phyloP scores from a whole-genome alignment of 2,797 vertebrate genomes.

The Uromys caudimaculatus region DNA sequence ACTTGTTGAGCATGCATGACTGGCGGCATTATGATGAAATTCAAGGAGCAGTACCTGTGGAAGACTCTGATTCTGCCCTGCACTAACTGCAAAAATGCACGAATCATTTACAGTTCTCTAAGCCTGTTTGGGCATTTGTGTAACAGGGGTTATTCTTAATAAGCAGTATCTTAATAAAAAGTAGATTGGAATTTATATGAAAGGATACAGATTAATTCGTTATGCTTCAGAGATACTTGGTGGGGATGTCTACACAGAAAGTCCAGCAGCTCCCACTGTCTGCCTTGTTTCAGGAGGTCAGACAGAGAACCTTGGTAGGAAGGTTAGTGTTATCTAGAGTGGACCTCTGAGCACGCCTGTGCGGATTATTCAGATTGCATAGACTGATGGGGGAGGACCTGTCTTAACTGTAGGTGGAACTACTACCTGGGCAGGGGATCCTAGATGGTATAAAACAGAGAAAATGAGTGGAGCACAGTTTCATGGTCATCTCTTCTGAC shows the following conservation, averaged over 20 bases:
- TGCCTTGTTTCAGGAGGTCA: not conserved
- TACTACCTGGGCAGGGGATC: too few relatives aligned
- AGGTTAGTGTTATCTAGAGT: not conserved
- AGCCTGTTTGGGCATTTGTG: slow-evolving; percentile 7
- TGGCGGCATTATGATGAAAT: not conserved
- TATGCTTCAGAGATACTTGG: not conserved
- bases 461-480: not conserved
- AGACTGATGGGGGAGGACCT: too few relatives aligned
- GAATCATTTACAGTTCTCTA: not conserved
- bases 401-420: not conserved
- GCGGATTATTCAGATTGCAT: too few relatives aligned
- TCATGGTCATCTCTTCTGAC: not conserved
- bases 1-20: not conserved
- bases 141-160: not conserved
- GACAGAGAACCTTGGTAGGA: not conserved
- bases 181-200: not conserved
- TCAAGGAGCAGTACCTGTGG: not conserved
- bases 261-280: not conserved
- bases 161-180: not conserved
- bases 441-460: not conserved
- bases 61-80: not conserved
- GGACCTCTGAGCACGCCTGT: not conserved
- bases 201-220: not conserved
- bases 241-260: not conserved
- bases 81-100: not conserved